Evolutionary conservation across 2,797 vertebrate species (phyloP).

Genomic region (Sebastes miniatus): DNA sequence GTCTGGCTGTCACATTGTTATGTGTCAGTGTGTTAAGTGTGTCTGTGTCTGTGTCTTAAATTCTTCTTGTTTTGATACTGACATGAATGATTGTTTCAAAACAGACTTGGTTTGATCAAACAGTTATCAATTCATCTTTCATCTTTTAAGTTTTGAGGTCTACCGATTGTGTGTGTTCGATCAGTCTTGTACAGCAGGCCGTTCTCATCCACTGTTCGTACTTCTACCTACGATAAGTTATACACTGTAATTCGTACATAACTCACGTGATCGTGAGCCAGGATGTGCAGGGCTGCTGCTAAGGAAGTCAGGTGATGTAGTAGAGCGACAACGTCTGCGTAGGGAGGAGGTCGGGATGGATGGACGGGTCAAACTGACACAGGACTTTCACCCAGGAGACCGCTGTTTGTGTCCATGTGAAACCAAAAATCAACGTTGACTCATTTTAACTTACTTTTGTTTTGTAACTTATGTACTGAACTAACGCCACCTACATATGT

Average conservation of each 20-base stretch:
- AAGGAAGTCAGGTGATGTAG: not conserved
- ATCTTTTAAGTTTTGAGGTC: not conserved
- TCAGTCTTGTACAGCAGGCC: not conserved
- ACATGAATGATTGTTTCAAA: not conserved
- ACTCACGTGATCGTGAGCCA: not conserved
- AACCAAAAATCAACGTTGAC: not conserved
- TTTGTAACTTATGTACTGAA: too few species aligned
- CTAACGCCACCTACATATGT: too few species aligned
- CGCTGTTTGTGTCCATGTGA: not conserved
- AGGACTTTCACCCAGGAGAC: not conserved
- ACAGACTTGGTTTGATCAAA: not conserved
- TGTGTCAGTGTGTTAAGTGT: constrained; percentile 12
- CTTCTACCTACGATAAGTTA: not conserved
- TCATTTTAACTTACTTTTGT: too few species aligned
- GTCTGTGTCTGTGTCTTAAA: not conserved
- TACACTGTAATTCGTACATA: not conserved
- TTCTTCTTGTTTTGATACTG: not conserved
- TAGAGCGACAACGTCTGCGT: not conserved
- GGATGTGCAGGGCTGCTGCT: not conserved
- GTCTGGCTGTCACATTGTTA: constrained; percentile 7
- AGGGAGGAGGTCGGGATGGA: not conserved
- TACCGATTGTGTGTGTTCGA: not conserved
- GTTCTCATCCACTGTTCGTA: not conserved
- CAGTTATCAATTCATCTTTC: not conserved
- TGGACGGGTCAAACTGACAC: not conserved